Percentiles rank a stretch among this genome's conserved stretches.
Conservation (phyloP, 2,888 invertebrate genomes). For the Tetramorium bicarinatum region DNA sequence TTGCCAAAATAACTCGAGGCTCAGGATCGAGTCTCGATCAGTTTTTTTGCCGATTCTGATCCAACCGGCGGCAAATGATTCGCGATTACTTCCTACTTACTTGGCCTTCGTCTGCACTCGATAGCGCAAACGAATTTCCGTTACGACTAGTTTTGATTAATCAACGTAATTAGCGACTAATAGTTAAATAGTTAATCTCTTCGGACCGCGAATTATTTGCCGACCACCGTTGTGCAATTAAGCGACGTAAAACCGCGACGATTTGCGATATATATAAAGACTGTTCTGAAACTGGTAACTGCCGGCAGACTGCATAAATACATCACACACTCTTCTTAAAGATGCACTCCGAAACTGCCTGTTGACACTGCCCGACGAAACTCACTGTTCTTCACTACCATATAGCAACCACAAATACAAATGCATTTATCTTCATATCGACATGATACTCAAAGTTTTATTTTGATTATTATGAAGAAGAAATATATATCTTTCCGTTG, state of each 20-base stretch:
- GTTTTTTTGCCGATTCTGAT: conserved; percentile 58
- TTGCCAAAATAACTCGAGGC: conserved; percentile 74
- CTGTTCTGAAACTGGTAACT: conserved; percentile 55
- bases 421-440: not conserved
- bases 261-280: conserved; percentile 47
- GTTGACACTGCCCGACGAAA: conserved; percentile 10
- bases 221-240: not conserved
- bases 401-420: not conserved
- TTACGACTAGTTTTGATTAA: conserved; percentile 5
- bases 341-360: conserved; percentile 21
- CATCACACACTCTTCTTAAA: conserved; percentile 12
- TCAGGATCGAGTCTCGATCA: conserved; percentile 63
- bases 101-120: conserved; percentile 18
- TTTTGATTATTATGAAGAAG: not conserved
- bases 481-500: not conserved
- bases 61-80: conserved; percentile 44
- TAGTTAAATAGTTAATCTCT: conserved; percentile 16
- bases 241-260: conserved; percentile 43
- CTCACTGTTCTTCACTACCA: conserved; percentile 6
- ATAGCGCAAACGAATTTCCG: conserved; percentile 11
- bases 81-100: conserved; percentile 23
- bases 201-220: conserved; percentile 43
- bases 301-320: conserved; percentile 4
- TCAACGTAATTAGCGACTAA: not conserved
- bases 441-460: not conserved